Percentiles rank a stretch among this genome's conserved stretches.
Conservation (phyloP, 2,888 invertebrate species). For the Malthinus flaveolus region DNA sequence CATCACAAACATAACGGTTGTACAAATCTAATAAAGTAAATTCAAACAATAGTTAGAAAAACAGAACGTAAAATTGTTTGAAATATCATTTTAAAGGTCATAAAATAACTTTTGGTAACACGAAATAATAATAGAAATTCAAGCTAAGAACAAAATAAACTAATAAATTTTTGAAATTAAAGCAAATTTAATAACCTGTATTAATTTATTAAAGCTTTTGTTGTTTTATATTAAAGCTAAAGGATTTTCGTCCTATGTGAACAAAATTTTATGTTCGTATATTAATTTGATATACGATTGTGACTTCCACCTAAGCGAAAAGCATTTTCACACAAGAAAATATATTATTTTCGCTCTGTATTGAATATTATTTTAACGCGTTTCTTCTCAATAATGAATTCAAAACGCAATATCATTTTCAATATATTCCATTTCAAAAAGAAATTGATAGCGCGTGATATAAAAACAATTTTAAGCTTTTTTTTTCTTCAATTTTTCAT, state of each 20-base stretch:
- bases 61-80: no score
- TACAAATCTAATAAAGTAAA: no score
- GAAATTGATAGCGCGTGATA: background rate
- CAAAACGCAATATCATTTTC: constrained; percentile 9
- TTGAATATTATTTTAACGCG: constrained; percentile 8
- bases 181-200: background rate
- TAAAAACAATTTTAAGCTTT: constrained; percentile 1
- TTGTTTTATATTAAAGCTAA: background rate
- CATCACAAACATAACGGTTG: no score
- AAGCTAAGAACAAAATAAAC: no score
- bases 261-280: constrained; percentile 3
- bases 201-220: background rate
- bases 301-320: constrained; percentile 3
- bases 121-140: no score
- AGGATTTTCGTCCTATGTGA: constrained; percentile 1
- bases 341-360: constrained; percentile 7
- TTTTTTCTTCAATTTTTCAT: background rate
- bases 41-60: no score
- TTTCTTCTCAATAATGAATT: constrained; percentile 9
- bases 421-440: background rate
- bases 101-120: no score
- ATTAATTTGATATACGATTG: constrained; percentile 13
- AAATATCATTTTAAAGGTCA: no score
- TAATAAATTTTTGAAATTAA: background rate
- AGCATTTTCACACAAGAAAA: constrained; percentile 10